phyloP scores from a whole-genome alignment of 2,888 invertebrate genomes.

The Dromius quadrimaculatus region DNA sequence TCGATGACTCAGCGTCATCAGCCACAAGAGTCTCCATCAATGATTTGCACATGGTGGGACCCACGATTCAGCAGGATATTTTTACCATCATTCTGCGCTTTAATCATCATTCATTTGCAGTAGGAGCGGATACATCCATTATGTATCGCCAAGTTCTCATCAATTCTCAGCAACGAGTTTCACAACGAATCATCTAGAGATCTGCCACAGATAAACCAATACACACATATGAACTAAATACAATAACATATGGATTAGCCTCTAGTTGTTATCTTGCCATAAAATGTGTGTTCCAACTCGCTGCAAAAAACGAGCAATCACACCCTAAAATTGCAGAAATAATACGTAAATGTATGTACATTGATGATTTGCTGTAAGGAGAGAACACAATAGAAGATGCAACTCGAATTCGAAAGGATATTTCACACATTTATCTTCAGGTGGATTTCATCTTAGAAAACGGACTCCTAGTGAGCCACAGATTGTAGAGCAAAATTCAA shows the following conservation, averaged over 20 bases:
- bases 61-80: conserved; percentile 45
- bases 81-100: conserved; percentile 38
- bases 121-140: conserved; percentile 40
- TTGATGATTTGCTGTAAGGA: conserved; percentile 28
- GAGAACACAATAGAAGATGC: background rate
- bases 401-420: background rate
- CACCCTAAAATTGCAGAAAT: conserved; percentile 3
- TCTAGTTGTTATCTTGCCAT: conserved; percentile 28
- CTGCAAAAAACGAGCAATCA: background rate
- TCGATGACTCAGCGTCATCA: background rate
- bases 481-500: background rate
- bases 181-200: conserved; percentile 35
- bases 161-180: conserved; percentile 5
- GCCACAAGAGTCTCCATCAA: conserved; percentile 16
- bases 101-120: conserved; percentile 18
- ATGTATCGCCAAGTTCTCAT: conserved; percentile 49
- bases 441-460: background rate
- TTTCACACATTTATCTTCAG: background rate
- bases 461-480: background rate
- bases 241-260: conserved; percentile 30
- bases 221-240: conserved; percentile 24
- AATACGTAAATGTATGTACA: conserved; percentile 11
- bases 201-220: background rate
- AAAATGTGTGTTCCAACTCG: conserved; percentile 9
- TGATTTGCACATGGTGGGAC: conserved; percentile 27